These are phyloP conservation scores for Ridgeia piscesae DNA, from an alignment of 1,140 invertebrate genomes.

Conservation along the genomic window DNA sequence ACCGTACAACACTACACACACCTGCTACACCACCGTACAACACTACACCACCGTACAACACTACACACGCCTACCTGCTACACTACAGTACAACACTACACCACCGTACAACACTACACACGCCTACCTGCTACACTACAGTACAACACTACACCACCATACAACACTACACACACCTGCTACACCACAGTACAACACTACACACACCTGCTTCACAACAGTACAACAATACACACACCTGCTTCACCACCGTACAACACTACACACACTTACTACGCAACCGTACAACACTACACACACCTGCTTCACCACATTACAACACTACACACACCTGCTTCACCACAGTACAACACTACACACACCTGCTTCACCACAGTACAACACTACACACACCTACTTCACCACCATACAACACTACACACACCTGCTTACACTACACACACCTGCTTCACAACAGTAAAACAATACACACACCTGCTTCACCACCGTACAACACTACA, in stretches of 20 bases:
- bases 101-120: no score
- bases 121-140: conserved; percentile 21
- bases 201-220: conserved; percentile 20
- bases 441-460: conserved; percentile 21
- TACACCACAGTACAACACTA: conserved; percentile 21
- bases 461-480: no score
- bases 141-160: no score
- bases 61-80: no score
- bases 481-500: conserved; percentile 23
- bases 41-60: no score
- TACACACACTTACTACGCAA: conserved; percentile 15
- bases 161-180: conserved; percentile 20
- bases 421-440: conserved; percentile 16
- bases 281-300: conserved; percentile 25
- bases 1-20: conserved; percentile 23
- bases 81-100: conserved; percentile 12
- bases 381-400: no score
- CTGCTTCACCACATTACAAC: conserved; percentile 19
- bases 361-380: conserved; percentile 23
- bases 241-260: conserved; percentile 19
- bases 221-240: conserved; percentile 22
- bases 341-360: conserved; percentile 21
- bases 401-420: no score
- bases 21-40: conserved; percentile 22
- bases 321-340: conserved; percentile 16